A percentile compares a stretch with the other conserved stretches of the same genome.
These are phyloP conservation scores for Darevskia nairensis DNA, from an alignment of 2,797 vertebrate species.

Conservation along the genomic window DNA sequence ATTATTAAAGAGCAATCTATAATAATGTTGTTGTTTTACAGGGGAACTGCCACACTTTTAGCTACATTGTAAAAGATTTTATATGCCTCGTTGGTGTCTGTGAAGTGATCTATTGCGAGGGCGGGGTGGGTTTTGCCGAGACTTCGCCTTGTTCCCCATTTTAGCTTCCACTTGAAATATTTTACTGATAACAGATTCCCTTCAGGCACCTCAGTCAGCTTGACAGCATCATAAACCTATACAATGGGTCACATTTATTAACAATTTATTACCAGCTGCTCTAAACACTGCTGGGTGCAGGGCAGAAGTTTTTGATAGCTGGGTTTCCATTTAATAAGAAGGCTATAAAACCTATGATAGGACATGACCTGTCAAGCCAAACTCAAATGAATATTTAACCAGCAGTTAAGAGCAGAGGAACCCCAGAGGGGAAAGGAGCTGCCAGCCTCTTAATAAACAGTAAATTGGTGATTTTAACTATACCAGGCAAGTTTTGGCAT, in stretches of 20 bases:
- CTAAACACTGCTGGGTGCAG: conserved; percentile 20
- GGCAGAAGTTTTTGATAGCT: conserved; percentile 53
- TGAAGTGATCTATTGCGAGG: conserved; percentile 25
- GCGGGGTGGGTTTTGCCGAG: neutral
- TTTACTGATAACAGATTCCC: conserved; percentile 12
- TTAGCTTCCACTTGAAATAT: conserved; percentile 40
- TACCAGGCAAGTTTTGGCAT: neutral
- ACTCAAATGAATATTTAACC: conserved; percentile 66
- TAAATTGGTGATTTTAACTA: conserved; percentile 9
- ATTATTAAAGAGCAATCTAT: conserved; percentile 37
- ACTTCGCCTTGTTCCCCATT: conserved; percentile 38
- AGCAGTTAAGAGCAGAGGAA: conserved; percentile 50
- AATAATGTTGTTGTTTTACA: neutral
- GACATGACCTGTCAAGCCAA: conserved; percentile 49
- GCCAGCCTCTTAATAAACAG: conserved; percentile 26
- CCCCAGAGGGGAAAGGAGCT: conserved; percentile 22
- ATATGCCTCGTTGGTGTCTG: conserved; percentile 13
- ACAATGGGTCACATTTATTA: conserved; percentile 47
- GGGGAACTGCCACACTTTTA: conserved; percentile 22
- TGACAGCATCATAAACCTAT: conserved; percentile 40
- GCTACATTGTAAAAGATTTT: conserved; percentile 31
- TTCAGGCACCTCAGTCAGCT: neutral
- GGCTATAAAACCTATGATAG: conserved; percentile 59
- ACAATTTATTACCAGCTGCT: conserved; percentile 50
- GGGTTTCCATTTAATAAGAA: conserved; percentile 65